phyloP scores from a whole-genome alignment of 2,888 invertebrate genomes.

The Mellilla xanthometata region DNA sequence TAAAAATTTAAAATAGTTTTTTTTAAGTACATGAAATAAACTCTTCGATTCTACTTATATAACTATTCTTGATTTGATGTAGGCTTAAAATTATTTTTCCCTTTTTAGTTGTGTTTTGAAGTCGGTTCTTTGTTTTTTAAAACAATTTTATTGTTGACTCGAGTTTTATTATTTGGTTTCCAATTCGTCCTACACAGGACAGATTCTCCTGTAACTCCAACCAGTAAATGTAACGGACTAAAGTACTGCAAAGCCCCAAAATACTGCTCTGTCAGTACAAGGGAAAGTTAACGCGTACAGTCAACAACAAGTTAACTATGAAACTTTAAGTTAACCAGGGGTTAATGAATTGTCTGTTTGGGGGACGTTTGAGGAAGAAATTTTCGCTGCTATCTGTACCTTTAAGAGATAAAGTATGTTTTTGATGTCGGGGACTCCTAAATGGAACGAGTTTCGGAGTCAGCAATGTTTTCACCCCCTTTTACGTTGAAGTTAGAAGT shows the following conservation, averaged over 20 bases:
- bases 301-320: constrained; percentile 39
- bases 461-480: constrained; percentile 1
- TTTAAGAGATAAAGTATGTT: constrained; percentile 16
- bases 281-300: constrained; percentile 39
- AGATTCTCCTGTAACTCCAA: no score
- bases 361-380: constrained; percentile 33
- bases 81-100: no score
- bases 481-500: constrained; percentile 3
- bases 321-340: constrained; percentile 43
- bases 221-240: no score
- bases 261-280: constrained; percentile 13
- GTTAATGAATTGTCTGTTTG: constrained; percentile 50
- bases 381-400: constrained; percentile 5
- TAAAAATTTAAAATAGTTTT: no score
- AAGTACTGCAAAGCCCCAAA: constrained; percentile 3
- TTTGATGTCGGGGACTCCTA: constrained; percentile 14
- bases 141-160: no score
- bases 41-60: no score
- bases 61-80: no score
- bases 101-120: no score
- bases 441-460: constrained; percentile 2
- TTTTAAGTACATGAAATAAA: no score
- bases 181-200: no score
- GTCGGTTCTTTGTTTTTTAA: no score
- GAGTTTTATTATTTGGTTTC: no score